Evolutionary conservation across 2,797 vertebrate genomes (phyloP), one percentile per base, ranked within the genome.

Genomic region (Alosa sapidissima): DNA sequence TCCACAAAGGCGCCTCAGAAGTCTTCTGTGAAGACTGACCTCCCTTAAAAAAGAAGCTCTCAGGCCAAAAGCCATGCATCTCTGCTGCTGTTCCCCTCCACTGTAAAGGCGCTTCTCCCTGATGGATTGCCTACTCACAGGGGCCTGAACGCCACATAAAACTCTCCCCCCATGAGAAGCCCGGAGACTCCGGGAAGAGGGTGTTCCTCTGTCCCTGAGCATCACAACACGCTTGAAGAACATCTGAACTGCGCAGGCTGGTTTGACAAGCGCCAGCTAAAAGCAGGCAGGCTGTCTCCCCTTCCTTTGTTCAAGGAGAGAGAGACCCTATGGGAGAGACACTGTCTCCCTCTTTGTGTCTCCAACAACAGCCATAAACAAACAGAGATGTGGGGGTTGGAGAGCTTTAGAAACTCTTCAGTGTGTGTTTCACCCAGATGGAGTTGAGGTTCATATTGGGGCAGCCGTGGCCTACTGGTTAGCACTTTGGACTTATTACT

Each of bases 131-230:
- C 75, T 75, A 82, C 85, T 89, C 85, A 86, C 75, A 7, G 81
- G 55, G 72, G 36, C 24, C 81, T 87, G 78, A 84, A 84, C 10
- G 82, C 16, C 86, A 84, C 65, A 81, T 87, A 86, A 84, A 84
- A 86, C 85, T 75, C 28, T 75, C 60, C 16, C 51, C 1, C 81
- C 49, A 13, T 24, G 36, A 78, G 86, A 60, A 28, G 33, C 47
- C 54, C 86, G 75, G 82, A 85, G 81, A 33, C 48, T 13, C 36
- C 52, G 7, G 68, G 36, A 36, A 13, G 49, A 11, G 58, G 62
- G 19, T 28, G 83, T 58, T 85, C 41, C 51, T 85, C 41, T 41
- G 81, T 55, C 82, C 81, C 81, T 62, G 21, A 62, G n/a, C 58
- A 24, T 24, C 58, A 62, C 58, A 24, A 6, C 21, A 5, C 21